Base-by-base conservation (phyloP, 2,888 invertebrate species). In the Lycocerus yunnanus region DNA sequence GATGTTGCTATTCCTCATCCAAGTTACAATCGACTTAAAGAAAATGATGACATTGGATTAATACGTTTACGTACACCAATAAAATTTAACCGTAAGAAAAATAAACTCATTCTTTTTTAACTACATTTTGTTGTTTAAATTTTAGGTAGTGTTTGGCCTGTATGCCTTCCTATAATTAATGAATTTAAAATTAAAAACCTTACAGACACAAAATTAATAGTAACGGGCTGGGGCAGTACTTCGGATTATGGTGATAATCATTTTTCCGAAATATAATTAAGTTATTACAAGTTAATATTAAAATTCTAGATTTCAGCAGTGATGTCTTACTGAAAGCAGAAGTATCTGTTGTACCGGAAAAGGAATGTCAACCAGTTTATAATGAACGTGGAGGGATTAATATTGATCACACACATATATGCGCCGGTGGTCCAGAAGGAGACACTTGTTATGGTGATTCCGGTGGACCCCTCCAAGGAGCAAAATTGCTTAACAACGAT, bases 191-290 rank as follows among this genome's bases (percentile, higher is more conserved):
- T 81, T n/a, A 85, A 84, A 66, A 84, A 86, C 66, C 88, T 90
- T 14, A 87, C 87, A 8, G 88, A 88, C 2, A 85, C 85, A 78
- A 87, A 88, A 80, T 90, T 91, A 78, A 88, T 90, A 66, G 93
- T 93, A 1, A 92, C 93, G 3, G 95, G 94, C 0, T 95, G 94
- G 94, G 94, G 94, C 80, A 92, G 91, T 58, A 14, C 71, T n/a
- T n/a, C 16, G 1, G 11, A 0, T 68, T 60, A n/a, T 71, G 58
- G 74, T 71, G 72, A 5, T n/a, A 14, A 2, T 3, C 10, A 1
- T 24, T 24, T 24, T 11, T 24, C n/a, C n/a, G 11, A 11, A 3
- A 10, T 24, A 3, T 3, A 2, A 10, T n/a, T n/a, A n/a, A n/a
- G n/a, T 24, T 24, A 24, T 24, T 24, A 3, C 2, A 24, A 3